A percentile compares a stretch with the other conserved stretches of the same genome.
These are phyloP conservation scores for Nothobranchius furzeri DNA, from an alignment of 2,113 vertebrate species.

Conservation along the genomic window DNA sequence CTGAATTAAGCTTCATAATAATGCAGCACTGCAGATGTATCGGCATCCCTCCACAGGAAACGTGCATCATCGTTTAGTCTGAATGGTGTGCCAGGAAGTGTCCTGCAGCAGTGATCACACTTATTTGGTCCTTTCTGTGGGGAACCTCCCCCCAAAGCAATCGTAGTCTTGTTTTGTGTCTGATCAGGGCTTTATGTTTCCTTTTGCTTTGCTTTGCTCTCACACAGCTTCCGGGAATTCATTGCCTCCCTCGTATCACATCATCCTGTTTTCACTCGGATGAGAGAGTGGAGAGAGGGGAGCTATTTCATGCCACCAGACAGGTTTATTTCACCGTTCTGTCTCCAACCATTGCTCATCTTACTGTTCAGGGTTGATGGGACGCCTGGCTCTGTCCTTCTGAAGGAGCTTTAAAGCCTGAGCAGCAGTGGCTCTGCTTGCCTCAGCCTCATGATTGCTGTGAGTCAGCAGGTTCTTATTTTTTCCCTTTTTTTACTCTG, in stretches of 20 bases:
- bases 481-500: not conserved
- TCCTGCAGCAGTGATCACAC: constrained; percentile 4
- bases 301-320: constrained; percentile 34
- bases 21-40: constrained; percentile 35
- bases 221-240: constrained; percentile 26
- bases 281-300: constrained; percentile 28
- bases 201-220: constrained; percentile 39
- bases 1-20: constrained; percentile 31
- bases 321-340: constrained; percentile 39
- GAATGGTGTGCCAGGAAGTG: constrained; percentile 2
- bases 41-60: constrained; percentile 18
- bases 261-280: constrained; percentile 39
- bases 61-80: constrained; percentile 12
- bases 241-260: constrained; percentile 50
- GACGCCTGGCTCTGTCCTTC: constrained; percentile 60
- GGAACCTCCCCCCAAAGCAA: constrained; percentile 12
- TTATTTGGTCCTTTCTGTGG: not conserved
- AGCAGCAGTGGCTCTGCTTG: constrained; percentile 43
- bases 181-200: constrained; percentile 27
- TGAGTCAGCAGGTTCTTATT: constrained; percentile 76
- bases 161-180: constrained; percentile 16
- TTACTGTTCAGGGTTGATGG: constrained; percentile 24
- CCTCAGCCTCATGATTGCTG: constrained; percentile 55
- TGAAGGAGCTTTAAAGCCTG: constrained; percentile 53
- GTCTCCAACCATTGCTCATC: constrained; percentile 33